Conservation (phyloP, 2,888 invertebrate genomes). For the Celastrina argiolus region DNA sequence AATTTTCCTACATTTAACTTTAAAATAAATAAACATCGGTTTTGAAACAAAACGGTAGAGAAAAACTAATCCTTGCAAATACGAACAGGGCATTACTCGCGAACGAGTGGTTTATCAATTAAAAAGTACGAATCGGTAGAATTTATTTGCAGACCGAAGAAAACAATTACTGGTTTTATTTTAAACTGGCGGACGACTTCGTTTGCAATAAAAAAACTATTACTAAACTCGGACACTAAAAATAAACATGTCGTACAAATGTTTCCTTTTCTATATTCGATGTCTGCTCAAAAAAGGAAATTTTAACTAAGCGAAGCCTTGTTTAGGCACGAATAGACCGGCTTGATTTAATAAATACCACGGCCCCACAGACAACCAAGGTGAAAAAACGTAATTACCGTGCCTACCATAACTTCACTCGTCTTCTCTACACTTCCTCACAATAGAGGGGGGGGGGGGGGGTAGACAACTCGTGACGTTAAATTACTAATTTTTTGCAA, state of each 20-base stretch:
- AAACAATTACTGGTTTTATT: conserved; percentile 14
- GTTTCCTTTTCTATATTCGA: neutral
- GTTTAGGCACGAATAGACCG: no score
- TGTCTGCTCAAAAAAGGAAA: neutral
- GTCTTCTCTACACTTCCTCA: no score
- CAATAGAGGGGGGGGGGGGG: no score
- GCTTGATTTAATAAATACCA: no score
- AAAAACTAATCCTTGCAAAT: conserved; percentile 7
- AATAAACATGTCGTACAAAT: neutral
- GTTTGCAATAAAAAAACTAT: neutral
- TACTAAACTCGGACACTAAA: neutral
- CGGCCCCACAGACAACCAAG: no score
- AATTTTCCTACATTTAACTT: no score
- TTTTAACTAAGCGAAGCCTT: no score
- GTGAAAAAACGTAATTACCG: no score
- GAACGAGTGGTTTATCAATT: conserved; percentile 18
- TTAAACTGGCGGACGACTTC: neutral
- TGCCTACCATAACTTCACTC: no score
- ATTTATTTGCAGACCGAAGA: conserved; percentile 8
- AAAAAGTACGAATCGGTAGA: conserved; percentile 9
- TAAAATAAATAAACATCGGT: neutral
- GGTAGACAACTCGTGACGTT: no score
- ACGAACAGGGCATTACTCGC: conserved; percentile 10
- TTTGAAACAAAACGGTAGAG: neutral
- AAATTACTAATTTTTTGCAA: no score